Base-by-base conservation (phyloP, 2,797 vertebrate species). In the Aldrovandia affinis region DNA sequence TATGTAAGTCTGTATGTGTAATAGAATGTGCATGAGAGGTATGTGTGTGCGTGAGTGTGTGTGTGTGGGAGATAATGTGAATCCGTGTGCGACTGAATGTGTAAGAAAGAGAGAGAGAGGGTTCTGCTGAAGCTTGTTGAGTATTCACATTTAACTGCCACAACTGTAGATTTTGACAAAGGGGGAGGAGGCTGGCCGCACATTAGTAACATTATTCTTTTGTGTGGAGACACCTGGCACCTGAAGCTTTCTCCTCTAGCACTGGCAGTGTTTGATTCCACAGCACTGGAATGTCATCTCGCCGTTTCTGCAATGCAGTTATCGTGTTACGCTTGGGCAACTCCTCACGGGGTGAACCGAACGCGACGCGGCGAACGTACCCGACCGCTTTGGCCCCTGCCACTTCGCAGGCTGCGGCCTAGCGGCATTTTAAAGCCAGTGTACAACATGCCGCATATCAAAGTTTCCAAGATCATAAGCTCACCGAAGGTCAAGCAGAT, bases 401-500 rank as follows among this genome's bases (percentile, higher is more conserved):
- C 22, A 73, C 20, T 73, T 73, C 42, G 3, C 63, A 39, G 68
- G 20, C 68, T 73, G 33, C 33, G 36, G 68, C 36, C 20, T 44
- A 25, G n/a, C 47, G 12, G 44, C 5, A 44, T 25, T 44, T 47
- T 77, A 44, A 44, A 47, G 73, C 73, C 20, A 44, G n/a, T 47
- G 42, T 77, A 77, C 10, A 44, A 47, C 73, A 47, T 9, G 42
- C 22, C 42, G 5, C 73, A 25, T 77, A 77, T 77, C 73, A 77
- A 77, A 77, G 39, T 77, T 77, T 77, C 73, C 42, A 47, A 77
- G 73, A 91, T 50, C 50, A 85, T 85, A 81, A 28, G 65, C 83
- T 10, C 68, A 89, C 91, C 93, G 92, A 92, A 92, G 91, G 73
- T 77, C 73, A 47, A 1, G 22, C 73, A 77, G 88, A 95, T 95